Evolutionary conservation across 2,888 invertebrate genomes (phyloP), one percentile per base, ranked within the genome.

Genomic region (Eurytoma adleriae): DNA sequence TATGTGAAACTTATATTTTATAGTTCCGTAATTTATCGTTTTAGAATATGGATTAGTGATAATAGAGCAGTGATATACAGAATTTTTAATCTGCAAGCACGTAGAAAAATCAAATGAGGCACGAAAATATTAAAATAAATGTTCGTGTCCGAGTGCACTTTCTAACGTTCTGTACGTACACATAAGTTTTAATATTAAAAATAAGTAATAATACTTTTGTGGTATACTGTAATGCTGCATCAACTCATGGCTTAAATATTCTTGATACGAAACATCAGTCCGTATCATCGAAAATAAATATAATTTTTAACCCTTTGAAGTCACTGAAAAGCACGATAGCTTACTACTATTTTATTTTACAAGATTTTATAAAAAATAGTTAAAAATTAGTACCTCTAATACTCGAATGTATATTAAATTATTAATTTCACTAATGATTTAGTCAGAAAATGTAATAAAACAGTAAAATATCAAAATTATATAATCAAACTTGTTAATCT

Each of bases 1-100:
- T 30, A 61, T 16, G 40, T 61, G 48, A n/a, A 18, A 48, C 52
- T 57, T 18, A 69, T 16, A 52, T 77, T 68, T 48, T 61, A 70
- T 78, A 84, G 83, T 85, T 86, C 83, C 84, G 85, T 84, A 83
- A 84, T 83, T 68, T 40, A 30, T 82, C 73, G 64, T 73, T 30
- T 66, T 71, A 74, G 27, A 4, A 59, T 57, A n/a, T 54, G 48
- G 73, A 66, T 66, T 10, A 73, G 27, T 68, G 67, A 48, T 30
- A 62, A n/a, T 62, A 79, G 81, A 72, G 61, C 74, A 82, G 72
- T 59, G 82, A 75, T 67, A 84, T 77, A 86, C 88, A 88, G 87
- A 87, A 88, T 86, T 87, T 87, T 77, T 85, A 86, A 87, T 87
- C 89, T 88, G 89, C 89, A 88, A 89, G 83, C 90, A 90, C 89